Percentiles rank a stretch among this genome's conserved stretches.
phyloP scores from a whole-genome alignment of 2,888 invertebrate species.

The Buathra laborator region DNA sequence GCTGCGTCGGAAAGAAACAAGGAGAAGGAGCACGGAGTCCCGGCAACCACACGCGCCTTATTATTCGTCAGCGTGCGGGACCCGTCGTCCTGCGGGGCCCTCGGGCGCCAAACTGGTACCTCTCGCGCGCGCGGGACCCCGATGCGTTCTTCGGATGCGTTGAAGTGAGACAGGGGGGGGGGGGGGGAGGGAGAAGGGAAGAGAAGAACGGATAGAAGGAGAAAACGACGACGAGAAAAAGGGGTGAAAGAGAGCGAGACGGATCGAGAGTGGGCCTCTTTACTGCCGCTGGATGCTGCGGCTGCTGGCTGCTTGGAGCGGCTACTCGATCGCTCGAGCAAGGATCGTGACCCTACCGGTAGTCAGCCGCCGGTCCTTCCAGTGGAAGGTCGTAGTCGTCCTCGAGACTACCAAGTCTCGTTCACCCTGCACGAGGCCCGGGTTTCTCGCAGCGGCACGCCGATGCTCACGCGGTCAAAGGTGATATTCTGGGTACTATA shows the following conservation, averaged over 20 bases:
- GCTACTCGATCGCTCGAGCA: constrained; percentile 67
- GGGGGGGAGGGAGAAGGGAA: constrained; percentile 36
- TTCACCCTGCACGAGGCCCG: constrained; percentile 26
- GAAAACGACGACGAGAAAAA: constrained; percentile 43
- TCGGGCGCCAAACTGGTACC: constrained; percentile 65
- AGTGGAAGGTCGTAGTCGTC: constrained; percentile 69
- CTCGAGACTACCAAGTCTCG: constrained; percentile 57
- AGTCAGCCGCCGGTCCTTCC: constrained; percentile 72
- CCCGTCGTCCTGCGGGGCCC: constrained; percentile 51
- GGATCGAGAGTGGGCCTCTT: constrained; percentile 54
- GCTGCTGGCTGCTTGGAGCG: constrained; percentile 48
- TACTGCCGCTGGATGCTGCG: constrained; percentile 59
- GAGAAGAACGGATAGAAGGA: constrained; percentile 39
- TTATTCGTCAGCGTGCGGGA: constrained; percentile 52
- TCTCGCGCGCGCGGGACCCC: constrained; percentile 49
- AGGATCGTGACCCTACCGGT: constrained; percentile 70
- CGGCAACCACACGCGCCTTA: constrained; percentile 38
- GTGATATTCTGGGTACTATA: constrained; percentile 45
- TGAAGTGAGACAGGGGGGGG: constrained; percentile 35
- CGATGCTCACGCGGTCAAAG: constrained; percentile 54
- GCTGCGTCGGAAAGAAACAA: constrained; percentile 23
- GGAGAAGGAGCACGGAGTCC: constrained; percentile 33
- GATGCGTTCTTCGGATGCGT: constrained; percentile 63
- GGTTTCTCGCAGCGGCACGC: constrained; percentile 35
- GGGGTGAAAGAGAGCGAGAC: constrained; percentile 53